Percentiles rank a stretch among this genome's conserved stretches.
phyloP scores from a whole-genome alignment of 2,113 vertebrate genomes.

The Myanophis thanlyinensis region DNA sequence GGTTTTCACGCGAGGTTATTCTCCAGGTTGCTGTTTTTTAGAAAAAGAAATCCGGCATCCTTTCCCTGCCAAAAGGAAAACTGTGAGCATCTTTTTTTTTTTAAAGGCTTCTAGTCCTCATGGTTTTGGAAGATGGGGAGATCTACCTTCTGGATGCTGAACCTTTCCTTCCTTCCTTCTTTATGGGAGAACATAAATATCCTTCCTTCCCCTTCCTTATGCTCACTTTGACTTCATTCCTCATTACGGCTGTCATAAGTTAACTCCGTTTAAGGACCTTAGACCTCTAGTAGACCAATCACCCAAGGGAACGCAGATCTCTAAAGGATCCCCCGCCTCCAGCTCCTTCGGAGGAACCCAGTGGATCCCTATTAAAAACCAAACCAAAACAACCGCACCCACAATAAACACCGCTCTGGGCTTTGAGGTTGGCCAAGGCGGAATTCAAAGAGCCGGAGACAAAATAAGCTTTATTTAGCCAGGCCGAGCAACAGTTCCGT shows the following conservation, averaged over 20 bases:
- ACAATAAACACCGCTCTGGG: neutral
- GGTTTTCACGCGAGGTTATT: neutral
- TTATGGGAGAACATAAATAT: no score
- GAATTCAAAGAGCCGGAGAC: constrained; percentile 27
- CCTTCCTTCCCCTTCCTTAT: no score
- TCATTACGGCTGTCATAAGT: neutral
- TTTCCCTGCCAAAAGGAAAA: neutral
- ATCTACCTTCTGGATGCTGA: no score
- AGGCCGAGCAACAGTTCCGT: neutral
- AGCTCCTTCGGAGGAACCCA: neutral
- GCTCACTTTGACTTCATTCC: no score
- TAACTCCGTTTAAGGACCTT: neutral
- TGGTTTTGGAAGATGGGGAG: neutral
- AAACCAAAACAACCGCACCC: neutral
- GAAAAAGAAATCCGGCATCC: neutral
- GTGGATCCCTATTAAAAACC: neutral
- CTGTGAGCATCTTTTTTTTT: neutral
- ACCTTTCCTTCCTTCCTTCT: neutral
- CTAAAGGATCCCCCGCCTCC: no score
- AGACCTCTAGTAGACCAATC: neutral
- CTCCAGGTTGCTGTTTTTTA: neutral
- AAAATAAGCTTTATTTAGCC: constrained; percentile 65
- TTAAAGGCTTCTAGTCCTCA: neutral
- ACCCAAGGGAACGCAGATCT: neutral
- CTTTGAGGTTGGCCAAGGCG: neutral